Evolutionary conservation across 2,113 vertebrate genomes (phyloP).

Genomic region (Hippocampus comes): DNA sequence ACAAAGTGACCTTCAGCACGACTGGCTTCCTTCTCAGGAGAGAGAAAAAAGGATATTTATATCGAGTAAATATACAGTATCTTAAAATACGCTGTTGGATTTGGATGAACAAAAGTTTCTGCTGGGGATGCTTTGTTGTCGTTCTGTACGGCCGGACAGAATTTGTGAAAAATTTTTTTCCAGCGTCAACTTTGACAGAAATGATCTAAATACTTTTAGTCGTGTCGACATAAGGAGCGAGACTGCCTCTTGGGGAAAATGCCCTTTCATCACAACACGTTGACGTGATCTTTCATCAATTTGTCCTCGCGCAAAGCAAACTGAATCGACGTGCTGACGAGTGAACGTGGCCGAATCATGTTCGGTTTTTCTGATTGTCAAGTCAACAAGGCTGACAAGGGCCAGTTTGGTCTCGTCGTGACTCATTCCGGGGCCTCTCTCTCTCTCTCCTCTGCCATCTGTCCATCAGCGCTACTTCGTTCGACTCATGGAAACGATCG

Average conservation of each 20-base stretch:
- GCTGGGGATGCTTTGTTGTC: not conserved
- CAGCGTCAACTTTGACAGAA: no score
- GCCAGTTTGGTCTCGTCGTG: conserved; percentile 40
- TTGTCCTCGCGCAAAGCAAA: no score
- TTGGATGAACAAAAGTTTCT: not conserved
- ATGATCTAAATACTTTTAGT: no score
- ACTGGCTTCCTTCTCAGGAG: not conserved
- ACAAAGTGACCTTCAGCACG: not conserved
- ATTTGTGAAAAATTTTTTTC: no score
- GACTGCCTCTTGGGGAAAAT: no score
- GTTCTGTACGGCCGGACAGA: not conserved
- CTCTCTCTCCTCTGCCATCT: conserved; percentile 41
- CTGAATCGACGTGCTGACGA: conserved; percentile 8
- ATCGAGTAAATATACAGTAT: not conserved
- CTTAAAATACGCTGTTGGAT: not conserved
- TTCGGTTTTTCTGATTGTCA: conserved; percentile 26
- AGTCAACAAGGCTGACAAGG: conserved; percentile 44
- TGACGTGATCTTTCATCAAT: no score
- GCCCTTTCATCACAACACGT: no score
- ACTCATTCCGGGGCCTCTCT: conserved; percentile 44
- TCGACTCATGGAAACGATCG: not conserved
- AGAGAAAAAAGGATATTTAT: not conserved
- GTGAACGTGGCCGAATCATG: conserved; percentile 38
- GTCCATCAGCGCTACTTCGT: conserved; percentile 59
- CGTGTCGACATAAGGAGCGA: no score